A percentile compares a stretch with the other conserved stretches of the same genome.
These are phyloP conservation scores for Megathymus violae DNA, from an alignment of 1,140 invertebrate genomes.

Conservation along the genomic window DNA sequence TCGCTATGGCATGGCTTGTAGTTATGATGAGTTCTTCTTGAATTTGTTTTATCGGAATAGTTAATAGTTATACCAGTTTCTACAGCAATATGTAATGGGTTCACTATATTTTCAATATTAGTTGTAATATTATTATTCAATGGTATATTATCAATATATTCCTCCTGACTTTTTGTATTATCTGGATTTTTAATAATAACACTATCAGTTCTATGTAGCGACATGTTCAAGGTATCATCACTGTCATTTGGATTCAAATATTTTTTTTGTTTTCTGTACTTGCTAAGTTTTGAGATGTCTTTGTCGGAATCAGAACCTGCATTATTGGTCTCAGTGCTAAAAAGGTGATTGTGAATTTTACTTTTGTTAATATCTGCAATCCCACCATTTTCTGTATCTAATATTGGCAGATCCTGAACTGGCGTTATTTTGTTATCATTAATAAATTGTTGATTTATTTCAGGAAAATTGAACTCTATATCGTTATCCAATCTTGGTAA, in stretches of 20 bases:
- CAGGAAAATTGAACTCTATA: slow-evolving; percentile 77
- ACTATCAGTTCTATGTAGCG: slow-evolving; percentile 63
- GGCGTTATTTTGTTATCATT: slow-evolving; percentile 68
- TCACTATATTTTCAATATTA: neutral
- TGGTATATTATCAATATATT: slow-evolving; percentile 22
- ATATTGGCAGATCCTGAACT: slow-evolving; percentile 43
- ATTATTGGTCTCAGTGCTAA: neutral
- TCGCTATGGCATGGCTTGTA: slow-evolving; percentile 23
- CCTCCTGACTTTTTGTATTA: slow-evolving; percentile 52
- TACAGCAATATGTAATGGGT: neutral
- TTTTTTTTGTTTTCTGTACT: slow-evolving; percentile 68
- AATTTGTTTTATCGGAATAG: slow-evolving; percentile 1
- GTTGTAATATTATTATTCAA: slow-evolving; percentile 4
- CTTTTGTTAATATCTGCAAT: slow-evolving; percentile 26
- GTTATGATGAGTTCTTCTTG: neutral
- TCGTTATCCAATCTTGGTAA: slow-evolving; percentile 76
- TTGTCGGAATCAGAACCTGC: slow-evolving; percentile 48
- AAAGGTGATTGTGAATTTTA: slow-evolving; percentile 14
- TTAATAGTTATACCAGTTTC: neutral
- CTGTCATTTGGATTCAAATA: slow-evolving; percentile 41
- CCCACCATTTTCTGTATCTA: slow-evolving; percentile 37
- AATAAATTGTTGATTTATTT: slow-evolving; percentile 80
- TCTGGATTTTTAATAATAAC: slow-evolving; percentile 80
- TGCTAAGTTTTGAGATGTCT: slow-evolving; percentile 71
- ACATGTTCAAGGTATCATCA: slow-evolving; percentile 30